These are phyloP conservation scores for Palaemon carinicauda DNA, from an alignment of 1,140 invertebrate genomes.

Conservation along the genomic window DNA sequence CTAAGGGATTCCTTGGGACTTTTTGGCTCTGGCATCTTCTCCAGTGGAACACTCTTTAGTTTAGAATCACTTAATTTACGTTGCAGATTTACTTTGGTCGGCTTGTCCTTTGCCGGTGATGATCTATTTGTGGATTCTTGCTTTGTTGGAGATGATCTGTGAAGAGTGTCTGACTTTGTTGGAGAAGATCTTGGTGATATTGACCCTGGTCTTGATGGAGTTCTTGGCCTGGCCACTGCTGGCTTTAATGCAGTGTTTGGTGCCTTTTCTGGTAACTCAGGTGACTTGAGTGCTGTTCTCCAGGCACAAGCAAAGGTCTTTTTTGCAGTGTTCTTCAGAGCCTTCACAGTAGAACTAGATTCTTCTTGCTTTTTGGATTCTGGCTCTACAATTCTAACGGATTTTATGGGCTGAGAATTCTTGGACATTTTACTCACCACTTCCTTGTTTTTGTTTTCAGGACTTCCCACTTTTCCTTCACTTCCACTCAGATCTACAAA, in stretches of 20 bases:
- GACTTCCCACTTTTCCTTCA: neutral
- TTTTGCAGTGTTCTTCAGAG: conserved; percentile 32
- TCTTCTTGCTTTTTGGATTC: neutral
- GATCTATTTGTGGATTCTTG: neutral
- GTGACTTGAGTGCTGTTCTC: conserved; percentile 29
- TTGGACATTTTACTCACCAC: neutral
- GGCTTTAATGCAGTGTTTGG: neutral
- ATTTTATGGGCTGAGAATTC: neutral
- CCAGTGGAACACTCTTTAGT: neutral
- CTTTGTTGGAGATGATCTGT: too few relatives aligned
- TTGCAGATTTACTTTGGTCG: neutral
- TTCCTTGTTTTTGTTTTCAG: neutral
- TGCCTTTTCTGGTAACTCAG: neutral
- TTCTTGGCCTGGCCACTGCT: neutral
- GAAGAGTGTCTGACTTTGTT: neutral
- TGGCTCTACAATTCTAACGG: neutral
- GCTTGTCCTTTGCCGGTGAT: neutral
- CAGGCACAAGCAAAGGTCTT: conserved; percentile 33
- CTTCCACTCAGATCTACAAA: neutral
- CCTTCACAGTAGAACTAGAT: neutral
- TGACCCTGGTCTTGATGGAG: neutral
- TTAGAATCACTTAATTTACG: neutral
- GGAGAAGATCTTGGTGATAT: neutral
- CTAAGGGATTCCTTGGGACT: neutral
- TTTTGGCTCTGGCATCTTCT: neutral